These are phyloP conservation scores for Chalcis sispes DNA, from an alignment of 2,888 invertebrate species.

Conservation along the genomic window DNA sequence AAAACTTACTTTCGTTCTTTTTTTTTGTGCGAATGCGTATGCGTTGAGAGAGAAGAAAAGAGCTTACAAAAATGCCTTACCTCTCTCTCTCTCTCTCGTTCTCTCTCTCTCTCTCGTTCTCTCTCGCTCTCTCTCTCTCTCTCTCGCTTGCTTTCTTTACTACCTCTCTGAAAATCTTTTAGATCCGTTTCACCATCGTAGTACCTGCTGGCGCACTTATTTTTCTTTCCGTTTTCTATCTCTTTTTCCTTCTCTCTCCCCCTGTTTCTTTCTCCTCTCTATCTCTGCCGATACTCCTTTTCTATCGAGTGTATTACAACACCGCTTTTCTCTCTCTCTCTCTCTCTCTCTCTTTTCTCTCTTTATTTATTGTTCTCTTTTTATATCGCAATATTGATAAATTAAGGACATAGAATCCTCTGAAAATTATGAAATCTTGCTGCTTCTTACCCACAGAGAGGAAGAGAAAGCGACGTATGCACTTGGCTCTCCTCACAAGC, in stretches of 20 bases:
- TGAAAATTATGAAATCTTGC: too few relatives aligned
- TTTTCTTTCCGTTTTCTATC: neutral
- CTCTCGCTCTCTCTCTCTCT: too few relatives aligned
- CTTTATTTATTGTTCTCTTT: neutral
- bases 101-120: too few relatives aligned
- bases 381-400: too few relatives aligned
- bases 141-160: too few relatives aligned
- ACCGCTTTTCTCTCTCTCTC: neutral
- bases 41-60: neutral
- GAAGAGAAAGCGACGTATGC: neutral
- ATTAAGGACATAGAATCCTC: too few relatives aligned
- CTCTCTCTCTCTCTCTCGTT: too few relatives aligned
- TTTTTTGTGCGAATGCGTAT: neutral
- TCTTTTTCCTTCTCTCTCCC: constrained; percentile 2
- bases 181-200: constrained; percentile 8
- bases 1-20: constrained; percentile 12
- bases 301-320: neutral
- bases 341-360: neutral
- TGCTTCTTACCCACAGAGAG: neutral
- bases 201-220: neutral
- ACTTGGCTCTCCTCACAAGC: neutral
- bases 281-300: neutral
- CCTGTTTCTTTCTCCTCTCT: too few relatives aligned
- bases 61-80: neutral
- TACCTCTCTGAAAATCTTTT: neutral